Evolutionary conservation across 2,797 vertebrate genomes (phyloP).

Genomic region (Smutsia temminckii): DNA sequence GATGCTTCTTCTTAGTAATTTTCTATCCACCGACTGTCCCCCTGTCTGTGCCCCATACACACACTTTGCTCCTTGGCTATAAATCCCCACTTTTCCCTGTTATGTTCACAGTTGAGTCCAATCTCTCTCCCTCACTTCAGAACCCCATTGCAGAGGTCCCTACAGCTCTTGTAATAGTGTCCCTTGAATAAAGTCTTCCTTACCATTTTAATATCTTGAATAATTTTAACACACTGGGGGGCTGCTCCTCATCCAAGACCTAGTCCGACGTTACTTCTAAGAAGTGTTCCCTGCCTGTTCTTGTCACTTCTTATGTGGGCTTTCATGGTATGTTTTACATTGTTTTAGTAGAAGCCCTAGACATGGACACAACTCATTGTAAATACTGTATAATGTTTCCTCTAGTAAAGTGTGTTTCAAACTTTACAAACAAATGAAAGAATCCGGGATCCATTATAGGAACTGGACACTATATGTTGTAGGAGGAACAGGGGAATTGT

Average conservation of each 20-base stretch:
- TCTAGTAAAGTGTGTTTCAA: background rate
- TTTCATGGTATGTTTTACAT: background rate
- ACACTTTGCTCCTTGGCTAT: background rate
- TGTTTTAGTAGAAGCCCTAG: background rate
- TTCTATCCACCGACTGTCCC: background rate
- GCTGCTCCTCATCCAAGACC: background rate
- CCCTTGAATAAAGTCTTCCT: background rate
- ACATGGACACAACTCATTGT: background rate
- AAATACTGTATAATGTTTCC: background rate
- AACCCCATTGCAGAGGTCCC: background rate
- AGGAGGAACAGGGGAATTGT: background rate
- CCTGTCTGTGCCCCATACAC: too few species aligned
- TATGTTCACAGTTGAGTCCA: background rate
- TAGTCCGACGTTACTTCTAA: background rate
- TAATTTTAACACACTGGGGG: too few species aligned
- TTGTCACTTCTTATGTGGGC: background rate
- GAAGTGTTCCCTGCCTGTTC: background rate
- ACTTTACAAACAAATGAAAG: background rate
- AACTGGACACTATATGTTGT: background rate
- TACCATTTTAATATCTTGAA: background rate
- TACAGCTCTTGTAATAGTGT: fast-evolving
- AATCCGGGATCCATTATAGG: background rate
- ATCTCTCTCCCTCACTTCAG: background rate
- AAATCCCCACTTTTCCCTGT: background rate
- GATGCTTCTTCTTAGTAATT: background rate